Evolutionary conservation across 1,140 invertebrate species (phyloP).

Genomic region (Drosophila sucinea): DNA sequence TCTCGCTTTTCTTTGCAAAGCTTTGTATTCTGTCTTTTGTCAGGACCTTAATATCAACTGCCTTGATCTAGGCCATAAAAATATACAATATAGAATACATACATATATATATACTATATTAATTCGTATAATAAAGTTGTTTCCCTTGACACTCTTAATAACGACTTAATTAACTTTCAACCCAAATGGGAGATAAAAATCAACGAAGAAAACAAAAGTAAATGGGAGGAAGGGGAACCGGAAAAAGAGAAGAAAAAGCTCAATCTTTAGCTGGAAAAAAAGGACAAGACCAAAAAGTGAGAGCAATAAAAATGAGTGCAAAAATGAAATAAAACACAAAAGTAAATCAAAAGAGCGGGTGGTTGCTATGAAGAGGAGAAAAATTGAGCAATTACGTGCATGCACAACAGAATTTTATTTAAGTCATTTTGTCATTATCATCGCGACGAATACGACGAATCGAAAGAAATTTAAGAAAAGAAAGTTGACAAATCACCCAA

Average conservation of each 20-base stretch:
- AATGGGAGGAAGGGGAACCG: neutral
- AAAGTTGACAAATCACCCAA: constrained; percentile 61
- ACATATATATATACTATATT: constrained; percentile 27
- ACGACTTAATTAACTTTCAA: constrained; percentile 69
- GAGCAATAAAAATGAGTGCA: constrained; percentile 59
- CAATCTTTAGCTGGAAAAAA: neutral
- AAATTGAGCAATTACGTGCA: constrained; percentile 76
- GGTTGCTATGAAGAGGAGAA: constrained; percentile 18
- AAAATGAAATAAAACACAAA: constrained; percentile 42
- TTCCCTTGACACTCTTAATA: constrained; percentile 65
- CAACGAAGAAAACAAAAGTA: constrained; percentile 50
- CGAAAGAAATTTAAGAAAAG: constrained; percentile 11
- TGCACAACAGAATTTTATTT: constrained; percentile 73
- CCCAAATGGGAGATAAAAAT: constrained; percentile 63
- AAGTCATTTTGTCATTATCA: constrained; percentile 70
- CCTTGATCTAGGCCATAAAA: constrained; percentile 74
- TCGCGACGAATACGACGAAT: constrained; percentile 18
- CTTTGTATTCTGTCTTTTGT: constrained; percentile 27
- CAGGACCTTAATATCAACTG: constrained; percentile 51
- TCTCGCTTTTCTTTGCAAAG: constrained; percentile 17
- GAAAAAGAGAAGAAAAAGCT: constrained; percentile 12
- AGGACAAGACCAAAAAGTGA: constrained; percentile 15
- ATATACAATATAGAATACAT: constrained; percentile 27
- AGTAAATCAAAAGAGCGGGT: constrained; percentile 44
- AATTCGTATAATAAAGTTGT: constrained; percentile 51